Percentiles rank a stretch among this genome's conserved stretches.
Evolutionary conservation across 2,888 invertebrate species (phyloP).

Genomic region (Mactromeris polynyma): DNA sequence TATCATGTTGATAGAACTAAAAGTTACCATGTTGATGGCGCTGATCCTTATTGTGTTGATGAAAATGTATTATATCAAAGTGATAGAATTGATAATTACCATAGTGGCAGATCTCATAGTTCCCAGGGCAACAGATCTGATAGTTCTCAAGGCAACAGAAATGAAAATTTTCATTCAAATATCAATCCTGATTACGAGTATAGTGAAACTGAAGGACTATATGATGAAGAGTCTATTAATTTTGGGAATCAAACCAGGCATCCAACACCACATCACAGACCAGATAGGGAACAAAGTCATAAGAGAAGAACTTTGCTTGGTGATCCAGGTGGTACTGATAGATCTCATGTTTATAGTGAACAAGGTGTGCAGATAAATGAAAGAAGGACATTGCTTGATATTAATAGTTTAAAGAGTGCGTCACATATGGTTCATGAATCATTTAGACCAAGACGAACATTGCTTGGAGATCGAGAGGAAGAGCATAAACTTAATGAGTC

Average conservation of each 20-base stretch:
- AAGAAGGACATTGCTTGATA: constrained; percentile 1
- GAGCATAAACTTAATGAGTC: not conserved
- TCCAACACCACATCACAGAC: not conserved
- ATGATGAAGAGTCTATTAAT: not conserved
- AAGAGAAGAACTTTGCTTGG: not conserved
- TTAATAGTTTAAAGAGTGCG: not conserved
- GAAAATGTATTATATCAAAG: not conserved
- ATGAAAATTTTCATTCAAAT: not conserved
- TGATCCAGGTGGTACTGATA: not conserved
- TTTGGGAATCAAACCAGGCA: not conserved
- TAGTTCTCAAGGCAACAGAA: not conserved
- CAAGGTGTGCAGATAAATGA: not conserved
- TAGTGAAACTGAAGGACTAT: not conserved
- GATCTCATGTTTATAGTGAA: not conserved
- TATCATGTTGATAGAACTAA: not conserved
- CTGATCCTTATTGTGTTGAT: not conserved
- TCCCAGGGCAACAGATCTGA: not conserved
- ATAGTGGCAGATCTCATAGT: not conserved
- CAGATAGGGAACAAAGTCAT: not conserved
- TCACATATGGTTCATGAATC: not conserved
- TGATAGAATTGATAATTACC: not conserved
- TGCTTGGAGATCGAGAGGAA: not conserved
- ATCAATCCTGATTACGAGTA: not conserved
- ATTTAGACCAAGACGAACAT: not conserved
- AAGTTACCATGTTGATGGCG: not conserved